Evolutionary conservation across 1,140 invertebrate species (phyloP), one percentile per base, ranked within the genome.

Genomic region (Psilanteris sp.): DNA sequence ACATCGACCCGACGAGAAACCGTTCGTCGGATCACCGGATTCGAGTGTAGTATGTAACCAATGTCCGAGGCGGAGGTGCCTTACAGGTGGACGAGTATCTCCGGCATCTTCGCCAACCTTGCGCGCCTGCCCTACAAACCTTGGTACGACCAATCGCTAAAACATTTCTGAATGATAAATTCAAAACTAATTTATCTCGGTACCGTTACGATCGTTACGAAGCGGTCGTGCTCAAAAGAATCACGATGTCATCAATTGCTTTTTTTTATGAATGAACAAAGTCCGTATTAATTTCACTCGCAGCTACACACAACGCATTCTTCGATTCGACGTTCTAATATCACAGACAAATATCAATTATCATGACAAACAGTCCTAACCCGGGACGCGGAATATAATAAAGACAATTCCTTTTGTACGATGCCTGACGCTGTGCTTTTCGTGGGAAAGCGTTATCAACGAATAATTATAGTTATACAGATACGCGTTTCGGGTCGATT

Each of bases 1-100:
- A 36, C 81, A 52, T 81, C 72, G 82, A 85, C 82, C 84, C 61
- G 54, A 20, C 39, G 54, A 80, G 73, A 78, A 80, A 85, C 82
- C 81, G 82, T 85, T 83, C 59, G 57, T 76, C 59, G 76, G 62
- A 41, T 61, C 76, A 62, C 64, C 67, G 64, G 76, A 77, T 70
- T 64, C 34, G 46, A 68, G 57, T 29, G 29, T 59, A 50, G 32
- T 59, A 59, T 54, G 62, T 68, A 62, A 57, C 50, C 39, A 64
- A 39, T 43, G 48, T 16, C 29, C 20, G 70, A 75, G 72, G 54
- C 54, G 61, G 26, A 43, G 54, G 71, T 75, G 64, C 32, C 44
- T 66, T 68, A 72, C 77, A 72, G 72, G 62, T 73, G 46, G 64
- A 70, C 67, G 52, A 72, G 14, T 70, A 61, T 55, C 48, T 46